phyloP scores from a whole-genome alignment of 2,797 vertebrate species.

The Sebastes ruberrimus region DNA sequence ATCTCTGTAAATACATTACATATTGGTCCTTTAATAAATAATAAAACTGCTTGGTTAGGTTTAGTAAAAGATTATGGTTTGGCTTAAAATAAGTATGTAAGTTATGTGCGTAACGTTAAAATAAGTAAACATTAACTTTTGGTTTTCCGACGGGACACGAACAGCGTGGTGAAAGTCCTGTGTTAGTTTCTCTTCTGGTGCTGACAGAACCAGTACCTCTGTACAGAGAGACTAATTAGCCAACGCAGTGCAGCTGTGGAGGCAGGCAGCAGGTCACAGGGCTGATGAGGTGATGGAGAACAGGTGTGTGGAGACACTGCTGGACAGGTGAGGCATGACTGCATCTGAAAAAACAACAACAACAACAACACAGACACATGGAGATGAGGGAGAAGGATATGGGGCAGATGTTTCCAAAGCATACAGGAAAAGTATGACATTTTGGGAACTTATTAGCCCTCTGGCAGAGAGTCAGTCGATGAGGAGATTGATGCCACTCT shows the following conservation, averaged over 20 bases:
- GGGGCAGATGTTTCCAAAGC: not conserved
- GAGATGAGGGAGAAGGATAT: not conserved
- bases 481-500: not conserved
- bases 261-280: not conserved
- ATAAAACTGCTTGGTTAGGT: not conserved
- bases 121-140: not conserved
- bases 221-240: slow-evolving; percentile 1
- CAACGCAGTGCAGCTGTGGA: not conserved
- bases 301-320: not conserved
- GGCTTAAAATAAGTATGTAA: not conserved
- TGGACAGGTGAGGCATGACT: slow-evolving; percentile 11
- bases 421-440: not conserved
- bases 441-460: not conserved
- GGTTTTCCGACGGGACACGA: too few relatives aligned
- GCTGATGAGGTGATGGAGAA: not conserved
- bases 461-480: not conserved
- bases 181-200: not conserved
- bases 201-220: not conserved
- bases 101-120: not conserved
- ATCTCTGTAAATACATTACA: too few relatives aligned
- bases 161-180: not conserved
- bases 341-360: not conserved
- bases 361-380: not conserved
- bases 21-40: too few relatives aligned
- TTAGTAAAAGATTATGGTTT: not conserved